Conservation (phyloP, 1,140 invertebrate genomes). For the Nautilus pompilius region DNA sequence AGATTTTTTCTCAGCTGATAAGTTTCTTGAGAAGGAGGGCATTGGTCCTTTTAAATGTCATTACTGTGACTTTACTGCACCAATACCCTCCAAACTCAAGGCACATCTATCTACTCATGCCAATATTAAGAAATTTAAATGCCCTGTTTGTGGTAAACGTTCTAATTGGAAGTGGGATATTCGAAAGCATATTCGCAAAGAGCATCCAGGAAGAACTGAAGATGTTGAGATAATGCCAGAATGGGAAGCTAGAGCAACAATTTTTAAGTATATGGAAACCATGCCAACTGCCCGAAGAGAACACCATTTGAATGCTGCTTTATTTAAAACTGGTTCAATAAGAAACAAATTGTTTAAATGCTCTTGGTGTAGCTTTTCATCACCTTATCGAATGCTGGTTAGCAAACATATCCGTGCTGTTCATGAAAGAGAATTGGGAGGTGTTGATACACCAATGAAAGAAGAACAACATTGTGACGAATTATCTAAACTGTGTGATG, state of each 20-base stretch:
- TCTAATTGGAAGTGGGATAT: conserved; percentile 56
- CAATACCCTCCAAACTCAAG: conserved; percentile 44
- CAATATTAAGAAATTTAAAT: conserved; percentile 51
- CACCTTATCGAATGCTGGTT: conserved; percentile 76
- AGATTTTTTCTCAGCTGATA: too few species aligned
- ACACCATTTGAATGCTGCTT: conserved; percentile 30
- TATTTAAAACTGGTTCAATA: not conserved
- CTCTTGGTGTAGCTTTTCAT: conserved; percentile 81
- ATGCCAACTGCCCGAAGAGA: conserved; percentile 35
- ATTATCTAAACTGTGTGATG: too few species aligned
- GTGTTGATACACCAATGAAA: too few species aligned
- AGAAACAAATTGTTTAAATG: conserved; percentile 59
- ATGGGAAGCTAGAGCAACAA: conserved; percentile 49
- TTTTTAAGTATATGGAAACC: conserved; percentile 42
- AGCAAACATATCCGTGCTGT: conserved; percentile 84
- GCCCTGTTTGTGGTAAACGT: conserved; percentile 46
- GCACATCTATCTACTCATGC: conserved; percentile 47
- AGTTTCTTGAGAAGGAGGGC: conserved; percentile 3
- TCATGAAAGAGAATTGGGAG: too few species aligned
- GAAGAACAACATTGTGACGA: too few species aligned
- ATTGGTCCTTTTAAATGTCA: conserved; percentile 34
- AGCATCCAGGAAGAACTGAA: conserved; percentile 33
- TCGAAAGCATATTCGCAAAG: conserved; percentile 50
- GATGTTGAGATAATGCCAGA: conserved; percentile 45
- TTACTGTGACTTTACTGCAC: conserved; percentile 42